Conservation (phyloP, 2,888 invertebrate genomes). For the Strigamia crassipes region DNA sequence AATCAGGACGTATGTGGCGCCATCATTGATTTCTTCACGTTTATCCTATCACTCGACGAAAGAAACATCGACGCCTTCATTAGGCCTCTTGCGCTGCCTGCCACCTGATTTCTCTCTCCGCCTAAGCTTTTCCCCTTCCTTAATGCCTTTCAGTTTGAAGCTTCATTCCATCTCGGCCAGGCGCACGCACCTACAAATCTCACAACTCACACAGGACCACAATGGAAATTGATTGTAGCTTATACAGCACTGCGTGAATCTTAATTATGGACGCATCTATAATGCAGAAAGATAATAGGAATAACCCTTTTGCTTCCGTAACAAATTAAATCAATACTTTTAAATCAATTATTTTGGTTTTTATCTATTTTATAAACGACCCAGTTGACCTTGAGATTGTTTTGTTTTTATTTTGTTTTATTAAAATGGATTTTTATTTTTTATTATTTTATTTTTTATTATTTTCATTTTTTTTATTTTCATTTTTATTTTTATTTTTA, state of each 20-base stretch:
- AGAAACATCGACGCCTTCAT: constrained; percentile 10
- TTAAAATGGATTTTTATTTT: neutral
- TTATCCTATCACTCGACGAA: constrained; percentile 4
- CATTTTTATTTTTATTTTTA: neutral
- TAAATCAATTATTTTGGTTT: neutral
- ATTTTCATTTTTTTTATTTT: neutral
- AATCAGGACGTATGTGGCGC: neutral
- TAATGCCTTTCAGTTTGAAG: neutral
- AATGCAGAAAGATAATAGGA: neutral
- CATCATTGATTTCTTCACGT: constrained; percentile 4
- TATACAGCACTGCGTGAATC: neutral
- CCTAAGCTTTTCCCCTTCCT: neutral
- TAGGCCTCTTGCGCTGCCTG: neutral
- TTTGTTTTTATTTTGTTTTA: too few relatives aligned
- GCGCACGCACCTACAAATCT: neutral
- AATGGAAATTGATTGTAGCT: neutral
- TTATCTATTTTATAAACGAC: too few relatives aligned
- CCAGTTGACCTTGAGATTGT: too few relatives aligned
- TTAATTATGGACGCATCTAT: neutral
- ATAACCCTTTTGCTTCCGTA: neutral
- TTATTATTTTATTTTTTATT: neutral
- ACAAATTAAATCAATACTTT: neutral
- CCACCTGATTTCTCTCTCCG: neutral
- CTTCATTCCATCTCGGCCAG: neutral
- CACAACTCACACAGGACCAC: neutral